Evolutionary conservation across 2,888 invertebrate genomes (phyloP).

Genomic region (Xestia c-nigrum): DNA sequence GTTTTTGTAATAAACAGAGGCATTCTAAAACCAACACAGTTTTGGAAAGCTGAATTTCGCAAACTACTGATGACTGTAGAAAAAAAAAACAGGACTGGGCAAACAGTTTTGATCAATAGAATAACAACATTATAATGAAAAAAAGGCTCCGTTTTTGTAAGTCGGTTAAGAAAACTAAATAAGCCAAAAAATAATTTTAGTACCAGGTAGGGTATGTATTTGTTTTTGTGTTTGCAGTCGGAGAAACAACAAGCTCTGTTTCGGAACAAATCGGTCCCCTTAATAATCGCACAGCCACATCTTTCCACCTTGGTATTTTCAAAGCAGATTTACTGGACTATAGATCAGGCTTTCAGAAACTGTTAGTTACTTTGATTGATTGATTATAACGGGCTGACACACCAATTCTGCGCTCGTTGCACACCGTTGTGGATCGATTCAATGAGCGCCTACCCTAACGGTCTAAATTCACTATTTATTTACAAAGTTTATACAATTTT

Average conservation of each 20-base stretch:
- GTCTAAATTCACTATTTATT: conserved; percentile 36
- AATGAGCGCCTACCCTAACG: conserved; percentile 47
- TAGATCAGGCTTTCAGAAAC: background rate
- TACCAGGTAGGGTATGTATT: background rate
- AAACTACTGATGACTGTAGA: background rate
- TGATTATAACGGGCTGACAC: conserved; percentile 29
- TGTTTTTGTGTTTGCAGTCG: background rate
- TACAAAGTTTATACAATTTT: conserved; percentile 41
- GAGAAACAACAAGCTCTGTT: background rate
- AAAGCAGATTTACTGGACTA: background rate
- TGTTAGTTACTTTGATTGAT: conserved; percentile 12
- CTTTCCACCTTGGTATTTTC: background rate
- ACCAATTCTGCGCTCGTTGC: conserved; percentile 31
- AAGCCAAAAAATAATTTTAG: too few species aligned
- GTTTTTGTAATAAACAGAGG: background rate
- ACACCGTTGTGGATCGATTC: conserved; percentile 21
- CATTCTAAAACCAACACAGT: background rate
- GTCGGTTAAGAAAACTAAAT: too few species aligned
- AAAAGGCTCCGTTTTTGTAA: too few species aligned
- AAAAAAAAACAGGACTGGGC: background rate
- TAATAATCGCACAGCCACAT: background rate
- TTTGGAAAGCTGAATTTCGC: background rate
- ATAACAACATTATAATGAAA: too few species aligned
- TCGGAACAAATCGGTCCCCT: background rate
- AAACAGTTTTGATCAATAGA: too few species aligned